Conservation (phyloP, 2,888 invertebrate species). For the Chrysolina haemoptera region DNA sequence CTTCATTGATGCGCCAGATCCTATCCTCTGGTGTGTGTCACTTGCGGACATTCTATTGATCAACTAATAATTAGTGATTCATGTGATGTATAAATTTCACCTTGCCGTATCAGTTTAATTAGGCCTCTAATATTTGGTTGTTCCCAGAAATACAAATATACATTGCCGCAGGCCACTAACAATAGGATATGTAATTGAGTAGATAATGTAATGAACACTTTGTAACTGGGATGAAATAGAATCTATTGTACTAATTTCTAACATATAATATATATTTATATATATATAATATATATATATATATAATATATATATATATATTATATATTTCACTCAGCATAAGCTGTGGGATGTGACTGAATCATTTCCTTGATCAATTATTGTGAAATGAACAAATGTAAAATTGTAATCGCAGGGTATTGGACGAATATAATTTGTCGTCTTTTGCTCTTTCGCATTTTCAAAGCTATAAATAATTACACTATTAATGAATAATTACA, state of each 20-base stretch:
- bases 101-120: background rate
- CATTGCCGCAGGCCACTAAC: background rate
- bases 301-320: too few relatives aligned
- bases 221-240: background rate
- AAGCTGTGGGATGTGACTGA: too few relatives aligned
- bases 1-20: background rate
- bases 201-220: background rate
- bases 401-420: too few relatives aligned
- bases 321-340: too few relatives aligned
- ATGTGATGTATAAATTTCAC: background rate
- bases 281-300: too few relatives aligned
- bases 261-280: too few relatives aligned
- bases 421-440: too few relatives aligned
- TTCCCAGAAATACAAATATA: slow-evolving; percentile 5
- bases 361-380: too few relatives aligned
- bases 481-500: too few relatives aligned
- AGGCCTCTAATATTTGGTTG: background rate
- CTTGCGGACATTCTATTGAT: background rate
- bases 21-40: background rate
- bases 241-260: background rate
- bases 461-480: too few relatives aligned
- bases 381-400: too few relatives aligned
- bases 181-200: background rate
- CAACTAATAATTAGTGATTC: background rate
- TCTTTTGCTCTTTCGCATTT: too few relatives aligned